A percentile compares a stretch with the other conserved stretches of the same genome.
phyloP scores from a whole-genome alignment of 2,113 vertebrate genomes.

The Cygnus buccinator region DNA sequence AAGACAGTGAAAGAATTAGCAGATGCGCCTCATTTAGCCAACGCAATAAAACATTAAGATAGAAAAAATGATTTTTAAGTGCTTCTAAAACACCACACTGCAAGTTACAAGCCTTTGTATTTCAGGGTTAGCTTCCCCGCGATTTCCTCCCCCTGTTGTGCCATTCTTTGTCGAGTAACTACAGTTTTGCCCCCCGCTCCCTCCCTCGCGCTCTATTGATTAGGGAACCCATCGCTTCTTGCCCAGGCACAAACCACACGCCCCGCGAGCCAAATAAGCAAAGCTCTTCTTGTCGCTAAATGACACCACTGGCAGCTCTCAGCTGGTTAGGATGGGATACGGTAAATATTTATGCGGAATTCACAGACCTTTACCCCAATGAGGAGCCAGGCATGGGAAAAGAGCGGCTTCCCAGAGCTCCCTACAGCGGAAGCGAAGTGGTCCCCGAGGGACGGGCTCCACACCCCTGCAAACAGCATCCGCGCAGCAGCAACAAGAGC shows the following conservation, averaged over 20 bases:
- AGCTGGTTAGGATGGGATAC: slow-evolving; percentile 41
- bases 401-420: slow-evolving; percentile 72
- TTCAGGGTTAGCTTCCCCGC: neutral
- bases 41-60: neutral
- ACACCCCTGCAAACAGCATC: neutral
- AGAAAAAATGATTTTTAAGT: neutral
- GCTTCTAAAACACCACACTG: neutral
- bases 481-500: neutral
- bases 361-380: slow-evolving; percentile 77
- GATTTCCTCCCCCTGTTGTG: neutral
- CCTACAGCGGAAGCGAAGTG: neutral
- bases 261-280: slow-evolving; percentile 4
- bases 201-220: neutral
- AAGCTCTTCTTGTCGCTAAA: neutral
- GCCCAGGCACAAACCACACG: neutral
- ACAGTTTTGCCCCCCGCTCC: neutral
- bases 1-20: neutral
- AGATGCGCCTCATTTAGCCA: neutral
- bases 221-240: neutral
- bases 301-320: slow-evolving; percentile 36
- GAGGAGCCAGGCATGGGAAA: slow-evolving; percentile 74
- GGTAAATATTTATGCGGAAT: slow-evolving; percentile 76
- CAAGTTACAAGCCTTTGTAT: neutral
- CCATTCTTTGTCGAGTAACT: neutral
- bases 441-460: slow-evolving; percentile 49